A percentile compares a stretch with the other conserved stretches of the same genome.
phyloP scores from a whole-genome alignment of 2,888 invertebrate genomes.

The Diadromus collaris region DNA sequence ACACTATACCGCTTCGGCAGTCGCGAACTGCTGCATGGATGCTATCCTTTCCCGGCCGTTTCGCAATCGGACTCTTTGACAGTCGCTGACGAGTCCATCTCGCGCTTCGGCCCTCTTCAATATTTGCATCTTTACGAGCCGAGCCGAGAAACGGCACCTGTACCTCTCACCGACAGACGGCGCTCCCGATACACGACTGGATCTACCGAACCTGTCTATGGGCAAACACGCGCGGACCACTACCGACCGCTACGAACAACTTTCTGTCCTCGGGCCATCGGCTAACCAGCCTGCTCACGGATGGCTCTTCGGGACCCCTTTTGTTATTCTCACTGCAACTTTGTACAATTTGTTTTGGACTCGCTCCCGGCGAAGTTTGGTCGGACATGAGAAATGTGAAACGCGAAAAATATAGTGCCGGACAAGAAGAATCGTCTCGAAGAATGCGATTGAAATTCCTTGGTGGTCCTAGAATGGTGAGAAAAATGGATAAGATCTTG shows the following conservation, averaged over 20 bases:
- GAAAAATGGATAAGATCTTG: no score
- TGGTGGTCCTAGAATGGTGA: no score
- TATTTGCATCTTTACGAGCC: constrained; percentile 78
- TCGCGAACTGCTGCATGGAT: constrained; percentile 2
- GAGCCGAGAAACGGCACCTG: constrained; percentile 59
- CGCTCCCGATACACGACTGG: constrained; percentile 28
- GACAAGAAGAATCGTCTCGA: background rate
- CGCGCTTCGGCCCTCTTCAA: constrained; percentile 54
- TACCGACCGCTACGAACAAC: constrained; percentile 28
- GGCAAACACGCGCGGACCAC: constrained; percentile 8
- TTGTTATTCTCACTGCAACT: background rate
- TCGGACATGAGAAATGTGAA: background rate
- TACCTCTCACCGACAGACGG: constrained; percentile 42
- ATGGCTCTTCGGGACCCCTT: background rate
- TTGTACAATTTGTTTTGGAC: background rate
- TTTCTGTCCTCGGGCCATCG: constrained; percentile 45
- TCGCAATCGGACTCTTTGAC: constrained; percentile 75
- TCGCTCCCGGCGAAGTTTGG: background rate
- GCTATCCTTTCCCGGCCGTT: constrained; percentile 59
- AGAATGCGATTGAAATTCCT: background rate
- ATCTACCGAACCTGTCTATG: constrained; percentile 44
- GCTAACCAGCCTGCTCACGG: constrained; percentile 29
- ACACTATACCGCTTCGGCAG: background rate
- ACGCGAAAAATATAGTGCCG: background rate
- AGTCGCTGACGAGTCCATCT: constrained; percentile 77